A percentile compares a stretch with the other conserved stretches of the same genome.
These are phyloP conservation scores for Echinarachnius parma DNA, from an alignment of 53 echinoderm and acorn worm species.

Conservation along the genomic window DNA sequence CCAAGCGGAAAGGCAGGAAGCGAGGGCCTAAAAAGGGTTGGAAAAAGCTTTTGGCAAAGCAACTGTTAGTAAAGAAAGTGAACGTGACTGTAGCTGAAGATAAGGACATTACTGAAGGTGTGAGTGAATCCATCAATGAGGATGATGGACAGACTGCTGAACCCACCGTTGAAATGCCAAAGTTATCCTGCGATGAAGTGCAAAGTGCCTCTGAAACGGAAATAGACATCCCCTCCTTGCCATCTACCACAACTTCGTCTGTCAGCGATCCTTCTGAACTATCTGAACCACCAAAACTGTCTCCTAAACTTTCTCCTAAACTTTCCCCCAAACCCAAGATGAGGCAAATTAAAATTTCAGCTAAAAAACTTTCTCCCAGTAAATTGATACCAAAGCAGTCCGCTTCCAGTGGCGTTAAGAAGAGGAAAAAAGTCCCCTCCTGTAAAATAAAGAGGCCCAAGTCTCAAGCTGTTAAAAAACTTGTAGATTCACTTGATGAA, in stretches of 20 bases:
- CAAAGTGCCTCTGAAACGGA: constrained; percentile 34
- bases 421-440: constrained; percentile 15
- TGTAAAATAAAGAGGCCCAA: constrained; percentile 29
- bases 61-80: neutral
- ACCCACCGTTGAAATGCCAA: constrained; percentile 19
- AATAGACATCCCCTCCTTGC: neutral
- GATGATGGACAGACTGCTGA: too few species aligned
- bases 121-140: too few species aligned
- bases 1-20: constrained; percentile 39
- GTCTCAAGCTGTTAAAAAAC: neutral
- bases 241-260: too few species aligned
- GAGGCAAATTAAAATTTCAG: neutral
- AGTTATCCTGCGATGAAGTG: constrained; percentile 8
- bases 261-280: too few species aligned
- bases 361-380: constrained; percentile 9
- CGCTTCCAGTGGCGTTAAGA: constrained; percentile 19
- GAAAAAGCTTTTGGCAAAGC: constrained; percentile 15
- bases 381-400: neutral
- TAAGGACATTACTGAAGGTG: neutral
- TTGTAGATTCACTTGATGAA: constrained; percentile 22
- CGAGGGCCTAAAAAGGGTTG: constrained; percentile 30
- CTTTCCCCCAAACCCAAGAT: neutral
- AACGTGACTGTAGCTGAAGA: neutral
- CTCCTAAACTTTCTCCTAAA: neutral
- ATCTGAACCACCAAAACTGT: neutral